A percentile compares a stretch with the other conserved stretches of the same genome.
phyloP scores from a whole-genome alignment of 2,797 vertebrate species.

The Momotus momota region DNA sequence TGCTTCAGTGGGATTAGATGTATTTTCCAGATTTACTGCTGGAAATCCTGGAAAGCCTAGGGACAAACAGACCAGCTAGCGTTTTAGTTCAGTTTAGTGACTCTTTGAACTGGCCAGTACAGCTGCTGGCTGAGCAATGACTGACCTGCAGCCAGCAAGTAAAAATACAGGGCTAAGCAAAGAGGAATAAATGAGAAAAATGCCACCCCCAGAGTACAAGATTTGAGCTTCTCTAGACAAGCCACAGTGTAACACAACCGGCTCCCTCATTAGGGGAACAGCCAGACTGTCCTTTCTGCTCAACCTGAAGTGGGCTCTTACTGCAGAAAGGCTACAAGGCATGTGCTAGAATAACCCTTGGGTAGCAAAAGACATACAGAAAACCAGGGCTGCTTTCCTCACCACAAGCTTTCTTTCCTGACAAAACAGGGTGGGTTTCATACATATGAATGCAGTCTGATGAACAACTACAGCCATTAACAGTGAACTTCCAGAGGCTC shows the following conservation, averaged over 20 bases:
- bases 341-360: neutral
- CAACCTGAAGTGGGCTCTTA: neutral
- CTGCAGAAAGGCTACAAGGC: neutral
- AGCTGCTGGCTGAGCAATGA: conserved; percentile 43
- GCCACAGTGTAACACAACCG: neutral
- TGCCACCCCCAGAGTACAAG: conserved; percentile 26
- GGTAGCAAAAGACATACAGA: neutral
- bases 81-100: neutral
- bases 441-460: neutral
- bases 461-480: neutral
- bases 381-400: neutral
- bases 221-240: neutral
- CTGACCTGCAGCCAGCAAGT: neutral
- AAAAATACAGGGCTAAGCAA: conserved; percentile 33
- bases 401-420: neutral
- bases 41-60: conserved; percentile 28
- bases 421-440: neutral
- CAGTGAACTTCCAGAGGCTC: neutral
- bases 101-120: conserved; percentile 1
- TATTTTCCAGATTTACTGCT: conserved; percentile 47
- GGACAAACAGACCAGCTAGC: neutral
- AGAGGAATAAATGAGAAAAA: conserved; percentile 34
- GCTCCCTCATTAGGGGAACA: neutral
- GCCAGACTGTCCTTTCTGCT: neutral
- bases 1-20: neutral